Base-by-base conservation (phyloP, 2,888 invertebrate species). In the Micropterix aruncella region DNA sequence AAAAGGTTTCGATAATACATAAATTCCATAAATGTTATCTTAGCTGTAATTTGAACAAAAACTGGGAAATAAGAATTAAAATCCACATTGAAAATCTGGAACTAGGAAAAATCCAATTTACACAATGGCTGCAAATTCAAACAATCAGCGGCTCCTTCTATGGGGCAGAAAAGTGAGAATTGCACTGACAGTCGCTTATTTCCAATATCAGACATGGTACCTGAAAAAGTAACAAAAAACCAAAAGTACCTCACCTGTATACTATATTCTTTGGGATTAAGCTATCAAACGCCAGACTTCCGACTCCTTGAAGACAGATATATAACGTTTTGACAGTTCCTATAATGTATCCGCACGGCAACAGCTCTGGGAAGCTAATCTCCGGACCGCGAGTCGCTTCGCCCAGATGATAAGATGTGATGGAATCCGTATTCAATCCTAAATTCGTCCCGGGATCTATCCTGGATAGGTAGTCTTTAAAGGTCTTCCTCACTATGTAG, bases 181-280 rank as follows among this genome's bases (percentile, higher is more conserved):
- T n/a, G n/a, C n/a, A n/a, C n/a, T n/a, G n/a, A n/a, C n/a, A n/a
- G n/a, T n/a, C n/a, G n/a, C n/a, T n/a, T n/a, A n/a, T n/a, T n/a
- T n/a, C n/a, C n/a, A n/a, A n/a, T n/a, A n/a, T n/a, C n/a, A n/a
- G n/a, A n/a, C n/a, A n/a, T n/a, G n/a, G n/a, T n/a, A n/a, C n/a
- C n/a, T n/a, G n/a, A n/a, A 27, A 44, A 14, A 16, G 9, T 40
- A 36, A 39, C 67, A 69, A 12, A 70, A 16, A 18, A 41, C 18
- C 14, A 41, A 41, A 17, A 16, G 16, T 4, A 38, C 5, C 76
- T 57, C 70, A 72, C 62, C 96, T 82, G 68, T 95, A 93, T 44
- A 97, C 86, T 56, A 95, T 92, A 56, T 93, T 89, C 70, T 94
- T 89, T 51, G 96, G 95, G 63, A 95, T 93, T 50, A 96, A 75